Evolutionary conservation across 2,797 vertebrate genomes (phyloP).

Genomic region (Pseudocheirus occidentalis): DNA sequence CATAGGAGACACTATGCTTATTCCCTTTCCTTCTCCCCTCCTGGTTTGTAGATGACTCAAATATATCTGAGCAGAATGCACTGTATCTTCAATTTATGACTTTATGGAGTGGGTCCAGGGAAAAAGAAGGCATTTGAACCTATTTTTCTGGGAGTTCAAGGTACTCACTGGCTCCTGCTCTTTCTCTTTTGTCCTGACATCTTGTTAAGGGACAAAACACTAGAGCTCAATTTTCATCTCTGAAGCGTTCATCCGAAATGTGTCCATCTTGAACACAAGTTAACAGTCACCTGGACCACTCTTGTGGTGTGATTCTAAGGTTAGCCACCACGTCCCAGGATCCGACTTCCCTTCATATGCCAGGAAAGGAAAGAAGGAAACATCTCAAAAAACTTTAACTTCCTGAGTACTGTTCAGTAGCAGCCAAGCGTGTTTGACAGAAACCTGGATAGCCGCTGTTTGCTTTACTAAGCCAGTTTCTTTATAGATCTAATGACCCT

Average conservation of each 20-base stretch:
- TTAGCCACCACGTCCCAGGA: neutral
- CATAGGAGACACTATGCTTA: neutral
- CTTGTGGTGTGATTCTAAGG: neutral
- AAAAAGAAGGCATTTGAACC: neutral
- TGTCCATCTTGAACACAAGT: neutral
- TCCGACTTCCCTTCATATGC: neutral
- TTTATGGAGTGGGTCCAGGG: neutral
- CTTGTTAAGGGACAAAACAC: neutral
- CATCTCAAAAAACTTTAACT: neutral
- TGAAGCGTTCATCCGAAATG: neutral
- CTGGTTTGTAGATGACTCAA: neutral
- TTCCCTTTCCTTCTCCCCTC: no score
- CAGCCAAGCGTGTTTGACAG: neutral
- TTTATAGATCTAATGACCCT: neutral
- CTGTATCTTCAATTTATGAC: neutral
- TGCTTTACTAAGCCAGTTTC: neutral
- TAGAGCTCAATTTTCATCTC: neutral
- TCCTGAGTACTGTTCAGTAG: neutral
- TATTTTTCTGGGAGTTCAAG: neutral
- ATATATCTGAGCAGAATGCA: neutral
- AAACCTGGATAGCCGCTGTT: neutral
- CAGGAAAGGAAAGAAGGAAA: neutral
- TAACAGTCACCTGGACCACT: neutral
- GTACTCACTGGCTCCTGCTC: neutral
- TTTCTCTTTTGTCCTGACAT: neutral